A percentile compares a stretch with the other conserved stretches of the same genome.
Evolutionary conservation across 2,888 invertebrate genomes (phyloP).

Genomic region (Cantharis rustica): DNA sequence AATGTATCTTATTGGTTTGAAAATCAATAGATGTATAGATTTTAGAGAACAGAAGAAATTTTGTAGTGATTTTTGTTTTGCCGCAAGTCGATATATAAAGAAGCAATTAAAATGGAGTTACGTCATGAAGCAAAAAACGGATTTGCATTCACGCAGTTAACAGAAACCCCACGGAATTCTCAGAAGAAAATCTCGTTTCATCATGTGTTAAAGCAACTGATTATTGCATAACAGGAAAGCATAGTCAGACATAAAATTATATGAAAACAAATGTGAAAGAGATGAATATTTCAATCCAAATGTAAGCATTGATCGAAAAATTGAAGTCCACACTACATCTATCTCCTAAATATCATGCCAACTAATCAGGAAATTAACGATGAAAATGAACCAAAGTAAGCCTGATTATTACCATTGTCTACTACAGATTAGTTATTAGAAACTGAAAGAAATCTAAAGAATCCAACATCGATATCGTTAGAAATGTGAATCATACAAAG

Average conservation of each 20-base stretch:
- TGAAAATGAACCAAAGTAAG: not conserved
- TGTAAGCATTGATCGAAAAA: not conserved
- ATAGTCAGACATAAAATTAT: no score
- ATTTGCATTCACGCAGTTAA: not conserved
- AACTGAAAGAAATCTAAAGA: not conserved
- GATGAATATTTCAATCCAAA: not conserved
- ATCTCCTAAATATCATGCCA: not conserved
- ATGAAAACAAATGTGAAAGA: not conserved
- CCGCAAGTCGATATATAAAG: not conserved
- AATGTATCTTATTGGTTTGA: not conserved
- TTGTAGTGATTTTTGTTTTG: not conserved
- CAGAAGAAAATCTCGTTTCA: not conserved
- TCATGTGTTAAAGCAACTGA: not conserved
- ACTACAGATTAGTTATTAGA: not conserved
- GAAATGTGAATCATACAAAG: not conserved
- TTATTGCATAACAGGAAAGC: not conserved
- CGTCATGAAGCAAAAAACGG: rapidly evolving
- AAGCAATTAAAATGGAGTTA: not conserved
- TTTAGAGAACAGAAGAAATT: not conserved
- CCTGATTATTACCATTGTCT: not conserved
- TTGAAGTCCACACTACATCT: not conserved
- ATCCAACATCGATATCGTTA: not conserved
- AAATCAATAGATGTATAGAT: not conserved
- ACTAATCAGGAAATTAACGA: not conserved
- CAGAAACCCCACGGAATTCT: not conserved